Percentiles rank a stretch among this genome's conserved stretches.
These are phyloP conservation scores for Geodia barretti DNA, from an alignment of 37 sponge, comb jelly and placozoan genomes.

Conservation along the genomic window DNA sequence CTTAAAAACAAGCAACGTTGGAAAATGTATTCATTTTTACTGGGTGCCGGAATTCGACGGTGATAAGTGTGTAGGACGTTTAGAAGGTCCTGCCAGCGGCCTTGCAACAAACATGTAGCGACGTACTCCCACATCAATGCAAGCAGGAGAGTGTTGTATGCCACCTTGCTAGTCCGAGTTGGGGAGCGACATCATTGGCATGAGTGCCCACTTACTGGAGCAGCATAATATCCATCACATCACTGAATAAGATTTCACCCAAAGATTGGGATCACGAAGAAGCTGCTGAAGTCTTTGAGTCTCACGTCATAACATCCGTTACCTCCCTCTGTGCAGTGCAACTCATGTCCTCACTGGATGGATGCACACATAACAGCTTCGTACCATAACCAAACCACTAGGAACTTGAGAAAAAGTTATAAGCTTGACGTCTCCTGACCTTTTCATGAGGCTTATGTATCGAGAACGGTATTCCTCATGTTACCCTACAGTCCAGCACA, in stretches of 20 bases:
- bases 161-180: too few relatives aligned
- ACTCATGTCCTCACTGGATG: conserved; percentile 93
- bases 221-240: too few relatives aligned
- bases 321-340: conserved; percentile 81
- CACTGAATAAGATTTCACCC: too few relatives aligned
- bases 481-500: conserved; percentile 74
- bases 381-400: conserved; percentile 78
- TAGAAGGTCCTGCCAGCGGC: conserved; percentile 2
- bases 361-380: conserved; percentile 95
- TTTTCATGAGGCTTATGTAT: conserved; percentile 87
- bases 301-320: conserved; percentile 87
- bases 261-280: conserved; percentile 93
- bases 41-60: conserved; percentile 45
- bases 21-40: conserved; percentile 66
- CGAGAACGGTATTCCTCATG: conserved; percentile 31
- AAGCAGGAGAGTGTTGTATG: too few relatives aligned
- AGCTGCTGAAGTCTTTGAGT: conserved; percentile 95
- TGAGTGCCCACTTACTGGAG: too few relatives aligned
- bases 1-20: conserved; percentile 33
- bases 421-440: conserved; percentile 80
- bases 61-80: neutral
- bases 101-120: conserved; percentile 8
- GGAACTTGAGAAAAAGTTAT: conserved; percentile 64
- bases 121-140: too few relatives aligned
- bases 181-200: too few relatives aligned